These are phyloP conservation scores for Alca torda DNA, from an alignment of 2,797 vertebrate species.

Conservation along the genomic window DNA sequence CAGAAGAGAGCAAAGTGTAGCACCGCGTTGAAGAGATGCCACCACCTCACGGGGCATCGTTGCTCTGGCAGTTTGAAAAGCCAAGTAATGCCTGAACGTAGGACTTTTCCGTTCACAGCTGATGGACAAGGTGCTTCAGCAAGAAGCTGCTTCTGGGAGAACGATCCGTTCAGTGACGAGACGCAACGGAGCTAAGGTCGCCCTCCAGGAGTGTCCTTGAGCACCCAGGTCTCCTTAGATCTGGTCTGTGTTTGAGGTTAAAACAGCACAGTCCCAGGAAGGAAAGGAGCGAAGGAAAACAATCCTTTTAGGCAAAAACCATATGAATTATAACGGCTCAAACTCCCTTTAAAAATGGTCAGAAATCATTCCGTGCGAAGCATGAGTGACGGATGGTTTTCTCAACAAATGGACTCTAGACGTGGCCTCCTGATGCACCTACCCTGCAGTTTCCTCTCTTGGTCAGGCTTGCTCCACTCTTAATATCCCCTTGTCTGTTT, in stretches of 20 bases:
- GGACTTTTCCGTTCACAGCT: not conserved
- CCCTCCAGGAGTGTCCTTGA: not conserved
- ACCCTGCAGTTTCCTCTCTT: not conserved
- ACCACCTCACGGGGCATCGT: not conserved
- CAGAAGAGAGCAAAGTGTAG: not conserved
- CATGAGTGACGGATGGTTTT: not conserved
- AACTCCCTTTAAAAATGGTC: not conserved
- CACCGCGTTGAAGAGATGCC: not conserved
- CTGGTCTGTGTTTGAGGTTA: not conserved
- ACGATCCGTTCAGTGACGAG: fast-evolving
- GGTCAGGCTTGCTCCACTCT: not conserved
- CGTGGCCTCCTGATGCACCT: not conserved
- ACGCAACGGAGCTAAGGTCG: not conserved
- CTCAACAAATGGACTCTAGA: not conserved
- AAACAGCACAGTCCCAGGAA: not conserved
- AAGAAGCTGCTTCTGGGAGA: not conserved
- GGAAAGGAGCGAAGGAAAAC: not conserved
- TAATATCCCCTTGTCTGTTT: not conserved
- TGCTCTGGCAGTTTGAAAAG: not conserved
- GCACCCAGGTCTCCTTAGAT: not conserved
- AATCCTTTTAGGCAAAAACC: no score
- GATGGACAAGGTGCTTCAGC: not conserved
- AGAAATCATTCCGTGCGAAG: not conserved
- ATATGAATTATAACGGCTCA: fast-evolving
- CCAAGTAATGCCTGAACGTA: not conserved